phyloP scores from a whole-genome alignment of 1,140 invertebrate genomes.

The Oedothorax gibbosus region DNA sequence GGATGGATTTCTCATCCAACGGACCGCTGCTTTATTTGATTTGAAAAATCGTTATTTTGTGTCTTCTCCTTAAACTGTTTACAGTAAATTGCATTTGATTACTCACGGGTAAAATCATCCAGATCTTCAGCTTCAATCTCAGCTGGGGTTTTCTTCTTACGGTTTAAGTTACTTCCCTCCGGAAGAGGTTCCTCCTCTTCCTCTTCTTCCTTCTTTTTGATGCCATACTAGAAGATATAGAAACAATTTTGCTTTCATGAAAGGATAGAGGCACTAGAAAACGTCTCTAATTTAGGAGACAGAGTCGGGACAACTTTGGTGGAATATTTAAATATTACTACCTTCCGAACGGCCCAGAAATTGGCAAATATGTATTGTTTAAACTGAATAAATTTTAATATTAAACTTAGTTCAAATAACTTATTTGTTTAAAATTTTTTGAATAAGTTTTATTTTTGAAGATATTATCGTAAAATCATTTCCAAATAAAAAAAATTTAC shows the following conservation, averaged over 20 bases:
- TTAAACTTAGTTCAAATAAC: background rate
- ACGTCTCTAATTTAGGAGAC: too few relatives aligned
- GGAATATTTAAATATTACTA: too few relatives aligned
- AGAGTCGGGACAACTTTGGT: too few relatives aligned
- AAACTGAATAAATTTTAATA: background rate
- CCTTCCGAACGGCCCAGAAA: too few relatives aligned
- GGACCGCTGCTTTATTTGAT: too few relatives aligned
- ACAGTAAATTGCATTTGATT: background rate
- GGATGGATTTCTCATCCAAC: too few relatives aligned
- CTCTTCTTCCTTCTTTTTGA: conserved; percentile 96
- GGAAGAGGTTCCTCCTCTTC: conserved; percentile 70
- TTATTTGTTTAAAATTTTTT: background rate
- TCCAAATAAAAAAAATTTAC: too few relatives aligned
- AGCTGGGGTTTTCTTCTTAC: conserved; percentile 97
- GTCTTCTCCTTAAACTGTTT: background rate
- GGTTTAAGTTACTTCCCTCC: conserved; percentile 71
- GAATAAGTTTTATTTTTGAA: background rate
- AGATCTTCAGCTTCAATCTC: conserved; percentile 94
- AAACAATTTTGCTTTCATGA: too few relatives aligned
- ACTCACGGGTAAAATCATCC: conserved; percentile 96
- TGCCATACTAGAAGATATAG: conserved; percentile 84
- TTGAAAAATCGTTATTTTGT: too few relatives aligned
- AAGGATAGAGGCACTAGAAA: too few relatives aligned
- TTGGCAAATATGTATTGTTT: too few relatives aligned
- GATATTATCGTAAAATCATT: background rate